These are phyloP conservation scores for Aethina tumida DNA, from an alignment of 1,140 invertebrate genomes.

Conservation along the genomic window DNA sequence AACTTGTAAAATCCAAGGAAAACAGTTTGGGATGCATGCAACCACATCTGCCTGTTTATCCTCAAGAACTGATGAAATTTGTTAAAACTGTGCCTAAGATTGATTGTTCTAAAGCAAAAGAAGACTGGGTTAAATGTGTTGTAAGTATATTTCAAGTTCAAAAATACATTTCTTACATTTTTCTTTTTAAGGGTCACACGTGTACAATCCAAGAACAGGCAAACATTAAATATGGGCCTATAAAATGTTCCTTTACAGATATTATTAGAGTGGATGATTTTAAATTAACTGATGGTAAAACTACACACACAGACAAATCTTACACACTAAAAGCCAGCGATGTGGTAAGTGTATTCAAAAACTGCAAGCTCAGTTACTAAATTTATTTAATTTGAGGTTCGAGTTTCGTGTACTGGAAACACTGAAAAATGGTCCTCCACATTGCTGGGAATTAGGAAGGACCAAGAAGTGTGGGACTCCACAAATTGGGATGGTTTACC, in stretches of 20 bases:
- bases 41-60: slow-evolving; percentile 52
- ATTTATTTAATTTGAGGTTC: slow-evolving; percentile 12
- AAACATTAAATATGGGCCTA: slow-evolving; percentile 38
- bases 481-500: slow-evolving; percentile 44
- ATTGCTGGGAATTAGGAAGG: slow-evolving; percentile 44
- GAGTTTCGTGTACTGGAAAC: slow-evolving; percentile 33
- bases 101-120: slow-evolving; percentile 44
- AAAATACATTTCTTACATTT: slow-evolving; percentile 5
- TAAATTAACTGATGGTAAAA: slow-evolving; percentile 38
- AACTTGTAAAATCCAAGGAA: slow-evolving; percentile 16
- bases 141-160: slow-evolving; percentile 22
- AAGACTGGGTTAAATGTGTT: slow-evolving; percentile 47
- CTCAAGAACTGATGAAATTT: slow-evolving; percentile 59
- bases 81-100: slow-evolving; percentile 48
- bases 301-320: slow-evolving; percentile 42
- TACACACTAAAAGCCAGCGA: slow-evolving; percentile 54
- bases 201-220: slow-evolving; percentile 43
- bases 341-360: slow-evolving; percentile 50
- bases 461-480: slow-evolving; percentile 37
- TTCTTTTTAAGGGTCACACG: slow-evolving; percentile 37
- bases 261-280: slow-evolving; percentile 51
- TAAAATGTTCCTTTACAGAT: slow-evolving; percentile 49
- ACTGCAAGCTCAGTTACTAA: background rate
- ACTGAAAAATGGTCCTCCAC: slow-evolving; percentile 42
- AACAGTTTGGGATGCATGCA: slow-evolving; percentile 43